Conservation (phyloP, 1,140 invertebrate species). For the Oedothorax gibbosus region DNA sequence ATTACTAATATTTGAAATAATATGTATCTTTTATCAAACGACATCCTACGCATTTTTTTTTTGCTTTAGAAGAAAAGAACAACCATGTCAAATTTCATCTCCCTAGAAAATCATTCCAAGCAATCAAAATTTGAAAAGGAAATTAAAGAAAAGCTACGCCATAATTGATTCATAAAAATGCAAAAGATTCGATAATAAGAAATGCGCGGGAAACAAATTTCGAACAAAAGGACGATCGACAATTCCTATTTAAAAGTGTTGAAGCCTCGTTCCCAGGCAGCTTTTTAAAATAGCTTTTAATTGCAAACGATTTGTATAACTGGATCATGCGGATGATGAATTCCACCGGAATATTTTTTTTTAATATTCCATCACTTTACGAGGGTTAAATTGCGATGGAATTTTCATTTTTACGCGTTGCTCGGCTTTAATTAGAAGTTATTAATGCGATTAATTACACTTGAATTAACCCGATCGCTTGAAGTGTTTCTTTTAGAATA, state of each 20-base stretch:
- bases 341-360: slow-evolving; percentile 36
- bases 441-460: slow-evolving; percentile 61
- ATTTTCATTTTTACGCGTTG: slow-evolving; percentile 56
- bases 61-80: too few species aligned
- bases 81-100: too few species aligned
- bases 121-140: slow-evolving; percentile 53
- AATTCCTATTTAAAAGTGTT: slow-evolving; percentile 1
- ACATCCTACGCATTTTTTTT: too few species aligned
- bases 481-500: slow-evolving; percentile 44
- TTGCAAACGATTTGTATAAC: slow-evolving; percentile 57
- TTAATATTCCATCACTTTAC: not conserved
- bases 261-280: slow-evolving; percentile 24
- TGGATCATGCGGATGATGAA: slow-evolving; percentile 52
- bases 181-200: slow-evolving; percentile 13
- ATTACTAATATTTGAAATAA: too few species aligned
- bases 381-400: slow-evolving; percentile 24
- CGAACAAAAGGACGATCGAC: slow-evolving; percentile 21
- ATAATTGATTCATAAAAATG: slow-evolving; percentile 44
- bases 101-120: slow-evolving; percentile 14
- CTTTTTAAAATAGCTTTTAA: slow-evolving; percentile 60
- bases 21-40: too few species aligned
- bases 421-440: slow-evolving; percentile 61
- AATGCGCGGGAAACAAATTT: slow-evolving; percentile 18
- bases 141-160: slow-evolving; percentile 29
- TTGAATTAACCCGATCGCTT: slow-evolving; percentile 57